These are phyloP conservation scores for Apantesis nais DNA, from an alignment of 2,888 invertebrate species.

Conservation along the genomic window DNA sequence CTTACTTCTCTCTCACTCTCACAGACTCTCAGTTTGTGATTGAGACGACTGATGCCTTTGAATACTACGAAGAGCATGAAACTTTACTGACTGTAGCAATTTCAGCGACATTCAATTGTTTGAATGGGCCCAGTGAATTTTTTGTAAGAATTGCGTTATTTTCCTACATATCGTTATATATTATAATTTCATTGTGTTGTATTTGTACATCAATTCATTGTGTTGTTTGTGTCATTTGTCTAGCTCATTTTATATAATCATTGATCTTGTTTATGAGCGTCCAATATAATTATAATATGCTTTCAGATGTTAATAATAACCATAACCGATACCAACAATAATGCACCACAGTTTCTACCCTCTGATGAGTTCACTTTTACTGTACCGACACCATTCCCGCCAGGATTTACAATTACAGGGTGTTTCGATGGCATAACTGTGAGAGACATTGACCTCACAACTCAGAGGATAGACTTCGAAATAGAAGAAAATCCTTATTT, in stretches of 20 bases:
- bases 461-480: conserved; percentile 66
- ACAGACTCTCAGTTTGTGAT: conserved; percentile 56
- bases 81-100: conserved; percentile 50
- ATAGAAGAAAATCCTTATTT: conserved; percentile 71
- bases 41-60: conserved; percentile 58
- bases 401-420: conserved; percentile 71
- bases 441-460: conserved; percentile 84
- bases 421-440: conserved; percentile 74
- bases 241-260: background rate
- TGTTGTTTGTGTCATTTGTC: no score
- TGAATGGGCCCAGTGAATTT: conserved; percentile 46
- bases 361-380: conserved; percentile 61
- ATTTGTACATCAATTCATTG: no score
- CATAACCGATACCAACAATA: conserved; percentile 82
- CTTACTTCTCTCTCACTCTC: conserved; percentile 57
- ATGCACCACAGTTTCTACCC: conserved; percentile 72
- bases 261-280: conserved; percentile 10
- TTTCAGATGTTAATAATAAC: conserved; percentile 71
- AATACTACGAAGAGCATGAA: conserved; percentile 72
- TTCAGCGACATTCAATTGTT: conserved; percentile 62
- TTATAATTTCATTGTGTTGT: no score
- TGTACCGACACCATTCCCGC: conserved; percentile 80
- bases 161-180: no score
- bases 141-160: conserved; percentile 54
- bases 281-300: conserved; percentile 16